A percentile compares a stretch with the other conserved stretches of the same genome.
phyloP scores from a whole-genome alignment of 2,888 invertebrate species.

The Dinocampus coccinellae region DNA sequence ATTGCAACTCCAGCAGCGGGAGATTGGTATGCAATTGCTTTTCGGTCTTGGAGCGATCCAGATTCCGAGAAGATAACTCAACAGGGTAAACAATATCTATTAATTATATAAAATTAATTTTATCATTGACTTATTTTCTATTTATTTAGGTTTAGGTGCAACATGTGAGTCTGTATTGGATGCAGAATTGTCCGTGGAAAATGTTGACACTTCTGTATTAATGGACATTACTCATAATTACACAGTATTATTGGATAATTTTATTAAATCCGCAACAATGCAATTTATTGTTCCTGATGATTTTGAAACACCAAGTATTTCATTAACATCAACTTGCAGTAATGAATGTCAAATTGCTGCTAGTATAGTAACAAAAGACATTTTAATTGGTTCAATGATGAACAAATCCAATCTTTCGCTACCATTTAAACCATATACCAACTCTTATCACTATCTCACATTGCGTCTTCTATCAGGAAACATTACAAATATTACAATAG shows the following conservation, averaged over 20 bases:
- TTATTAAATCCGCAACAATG: slow-evolving; percentile 53
- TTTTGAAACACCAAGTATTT: slow-evolving; percentile 47
- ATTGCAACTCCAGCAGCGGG: slow-evolving; percentile 80
- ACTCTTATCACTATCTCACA: slow-evolving; percentile 56
- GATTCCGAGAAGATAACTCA: slow-evolving; percentile 80
- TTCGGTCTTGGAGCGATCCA: slow-evolving; percentile 83
- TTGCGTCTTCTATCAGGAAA: slow-evolving; percentile 56
- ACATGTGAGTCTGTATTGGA: slow-evolving; percentile 77
- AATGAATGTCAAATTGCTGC: slow-evolving; percentile 55
- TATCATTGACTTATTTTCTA: slow-evolving; percentile 43
- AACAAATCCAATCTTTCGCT: slow-evolving; percentile 51
- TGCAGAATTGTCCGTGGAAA: slow-evolving; percentile 76
- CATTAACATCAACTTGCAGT: slow-evolving; percentile 57
- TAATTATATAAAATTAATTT: neutral
- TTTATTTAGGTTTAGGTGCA: slow-evolving; percentile 76
- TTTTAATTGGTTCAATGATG: slow-evolving; percentile 46
- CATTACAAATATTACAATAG: slow-evolving; percentile 48
- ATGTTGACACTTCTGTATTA: slow-evolving; percentile 61
- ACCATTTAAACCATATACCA: slow-evolving; percentile 56
- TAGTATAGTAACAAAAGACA: slow-evolving; percentile 53
- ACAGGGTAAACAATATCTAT: slow-evolving; percentile 74
- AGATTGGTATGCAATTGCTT: slow-evolving; percentile 85
- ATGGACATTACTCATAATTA: slow-evolving; percentile 39
- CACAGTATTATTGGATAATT: slow-evolving; percentile 45
- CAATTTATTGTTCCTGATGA: slow-evolving; percentile 56